These are phyloP conservation scores for Empis livida DNA, from an alignment of 2,888 invertebrate species.

Conservation along the genomic window DNA sequence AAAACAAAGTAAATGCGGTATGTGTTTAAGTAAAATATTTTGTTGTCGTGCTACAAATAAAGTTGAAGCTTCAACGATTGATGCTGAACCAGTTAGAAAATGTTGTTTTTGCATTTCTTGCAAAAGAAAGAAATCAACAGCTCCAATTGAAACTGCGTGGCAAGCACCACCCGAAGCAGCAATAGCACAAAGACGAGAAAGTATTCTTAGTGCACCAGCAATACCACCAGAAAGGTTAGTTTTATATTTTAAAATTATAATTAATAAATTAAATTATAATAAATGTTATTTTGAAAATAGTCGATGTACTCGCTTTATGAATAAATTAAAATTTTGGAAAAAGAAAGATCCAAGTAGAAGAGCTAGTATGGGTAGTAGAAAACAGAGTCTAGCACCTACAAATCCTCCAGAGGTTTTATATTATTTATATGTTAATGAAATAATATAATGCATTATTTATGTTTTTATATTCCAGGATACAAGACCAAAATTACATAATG, in stretches of 20 bases:
- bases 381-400: constrained; percentile 52
- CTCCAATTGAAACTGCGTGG: constrained; percentile 22
- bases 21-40: constrained; percentile 31
- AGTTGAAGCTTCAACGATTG: constrained; percentile 28
- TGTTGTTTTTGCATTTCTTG: constrained; percentile 36
- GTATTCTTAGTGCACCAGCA: constrained; percentile 40
- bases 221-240: constrained; percentile 13
- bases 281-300: constrained; percentile 22
- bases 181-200: constrained; percentile 40
- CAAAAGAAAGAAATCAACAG: constrained; percentile 18
- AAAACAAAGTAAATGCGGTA: constrained; percentile 26
- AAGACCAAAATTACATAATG: constrained; percentile 60
- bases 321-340: constrained; percentile 35
- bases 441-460: neutral
- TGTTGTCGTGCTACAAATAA: constrained; percentile 35
- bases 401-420: constrained; percentile 49
- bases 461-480: constrained; percentile 44
- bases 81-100: constrained; percentile 22
- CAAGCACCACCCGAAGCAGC: constrained; percentile 23
- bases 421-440: too few relatives aligned
- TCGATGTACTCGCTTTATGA: constrained; percentile 29
- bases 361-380: constrained; percentile 51
- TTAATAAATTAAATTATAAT: too few relatives aligned
- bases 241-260: too few relatives aligned
- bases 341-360: constrained; percentile 43